Conservation (phyloP, 2,888 invertebrate species). For the Stenotaenia linearis region DNA sequence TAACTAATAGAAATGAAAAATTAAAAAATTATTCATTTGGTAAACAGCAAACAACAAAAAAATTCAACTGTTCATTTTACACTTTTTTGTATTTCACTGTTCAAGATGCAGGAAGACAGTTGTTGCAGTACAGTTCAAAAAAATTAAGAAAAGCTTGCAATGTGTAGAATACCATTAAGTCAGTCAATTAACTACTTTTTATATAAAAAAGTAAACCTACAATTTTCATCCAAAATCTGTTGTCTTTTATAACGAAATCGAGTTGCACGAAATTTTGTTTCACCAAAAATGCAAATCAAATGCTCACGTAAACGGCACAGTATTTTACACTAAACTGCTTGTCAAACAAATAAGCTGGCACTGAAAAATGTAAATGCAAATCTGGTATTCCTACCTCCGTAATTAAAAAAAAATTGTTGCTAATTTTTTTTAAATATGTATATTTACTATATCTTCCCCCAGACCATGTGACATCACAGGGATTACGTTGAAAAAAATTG, state of each 20-base stretch:
- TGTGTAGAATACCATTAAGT: constrained; percentile 1
- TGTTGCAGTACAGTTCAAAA: not conserved
- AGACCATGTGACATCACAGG: not conserved
- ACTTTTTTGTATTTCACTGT: not conserved
- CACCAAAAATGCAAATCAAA: not conserved
- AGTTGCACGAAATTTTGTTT: not conserved
- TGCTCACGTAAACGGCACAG: not conserved
- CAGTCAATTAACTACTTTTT: not conserved
- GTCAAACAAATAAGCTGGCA: constrained; percentile 8
- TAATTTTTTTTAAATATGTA: not conserved
- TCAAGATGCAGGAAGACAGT: constrained; percentile 14
- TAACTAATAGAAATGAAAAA: not conserved
- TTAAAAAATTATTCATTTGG: not conserved
- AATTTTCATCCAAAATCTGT: not conserved
- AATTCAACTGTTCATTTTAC: not conserved
- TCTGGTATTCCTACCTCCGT: constrained; percentile 3
- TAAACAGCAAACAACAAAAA: not conserved
- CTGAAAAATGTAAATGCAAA: constrained; percentile 21
- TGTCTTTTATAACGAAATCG: not conserved
- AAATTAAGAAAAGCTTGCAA: not conserved
- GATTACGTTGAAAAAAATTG: not conserved
- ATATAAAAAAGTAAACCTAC: not conserved
- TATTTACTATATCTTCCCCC: not conserved
- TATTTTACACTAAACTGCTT: not conserved
- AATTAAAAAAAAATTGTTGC: constrained; percentile 2